These are phyloP conservation scores for Margaritifera margaritifera DNA, from an alignment of 2,888 invertebrate species.

Conservation along the genomic window DNA sequence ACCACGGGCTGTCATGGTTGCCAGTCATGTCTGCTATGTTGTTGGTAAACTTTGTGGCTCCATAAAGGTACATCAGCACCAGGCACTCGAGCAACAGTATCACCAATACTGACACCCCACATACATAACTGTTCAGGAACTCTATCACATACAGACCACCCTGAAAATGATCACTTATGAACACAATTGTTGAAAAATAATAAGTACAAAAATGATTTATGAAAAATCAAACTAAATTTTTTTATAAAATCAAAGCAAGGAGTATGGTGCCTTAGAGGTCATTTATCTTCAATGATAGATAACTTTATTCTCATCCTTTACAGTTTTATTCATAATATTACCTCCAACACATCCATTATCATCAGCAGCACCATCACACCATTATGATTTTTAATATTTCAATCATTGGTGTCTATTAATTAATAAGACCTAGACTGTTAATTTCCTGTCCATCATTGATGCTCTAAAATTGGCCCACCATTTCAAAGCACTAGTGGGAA, in stretches of 20 bases:
- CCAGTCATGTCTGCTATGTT: slow-evolving; percentile 63
- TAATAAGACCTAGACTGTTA: no score
- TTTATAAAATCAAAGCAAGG: neutral
- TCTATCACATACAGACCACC: slow-evolving; percentile 52
- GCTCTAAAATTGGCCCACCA: no score
- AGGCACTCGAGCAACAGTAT: slow-evolving; percentile 50
- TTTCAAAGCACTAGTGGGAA: no score
- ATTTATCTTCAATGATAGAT: no score
- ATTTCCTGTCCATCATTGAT: no score
- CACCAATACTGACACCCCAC: slow-evolving; percentile 44
- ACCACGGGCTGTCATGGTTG: slow-evolving; percentile 55
- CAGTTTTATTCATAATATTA: no score
- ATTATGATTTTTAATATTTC: no score
- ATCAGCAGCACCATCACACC: no score
- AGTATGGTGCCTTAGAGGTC: no score
- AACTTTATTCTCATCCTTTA: no score
- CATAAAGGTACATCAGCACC: slow-evolving; percentile 59
- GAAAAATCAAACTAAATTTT: neutral
- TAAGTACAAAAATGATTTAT: neutral
- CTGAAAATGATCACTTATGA: slow-evolving; percentile 41
- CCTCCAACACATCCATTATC: no score
- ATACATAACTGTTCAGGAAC: slow-evolving; percentile 44
- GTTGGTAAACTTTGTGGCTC: slow-evolving; percentile 53
- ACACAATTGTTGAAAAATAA: neutral
- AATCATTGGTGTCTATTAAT: no score